phyloP scores from a whole-genome alignment of 1,140 invertebrate species.

The Brachionus koreanus region DNA sequence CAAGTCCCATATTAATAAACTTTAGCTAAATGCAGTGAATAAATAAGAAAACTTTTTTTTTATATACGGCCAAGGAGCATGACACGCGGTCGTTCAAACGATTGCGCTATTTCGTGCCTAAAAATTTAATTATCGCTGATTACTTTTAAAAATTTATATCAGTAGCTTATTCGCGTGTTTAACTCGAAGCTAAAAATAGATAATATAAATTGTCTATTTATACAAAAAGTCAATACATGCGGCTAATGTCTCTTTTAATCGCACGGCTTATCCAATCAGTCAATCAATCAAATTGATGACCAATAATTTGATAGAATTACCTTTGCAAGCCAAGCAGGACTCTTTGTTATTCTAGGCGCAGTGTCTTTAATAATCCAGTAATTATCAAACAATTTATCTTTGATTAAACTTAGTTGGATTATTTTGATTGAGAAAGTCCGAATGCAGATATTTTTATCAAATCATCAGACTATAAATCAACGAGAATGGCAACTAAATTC shows the following conservation, averaged over 20 bases:
- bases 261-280: background rate
- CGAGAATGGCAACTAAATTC: background rate
- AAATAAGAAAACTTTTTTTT: background rate
- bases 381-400: slow-evolving; percentile 43
- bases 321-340: background rate
- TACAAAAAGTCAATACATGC: background rate
- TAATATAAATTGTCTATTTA: slow-evolving; percentile 14
- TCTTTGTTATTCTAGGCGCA: background rate
- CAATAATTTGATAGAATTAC: background rate
- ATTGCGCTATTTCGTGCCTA: background rate
- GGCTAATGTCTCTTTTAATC: background rate
- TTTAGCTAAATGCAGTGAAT: background rate
- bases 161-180: slow-evolving; percentile 5
- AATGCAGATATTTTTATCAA: background rate
- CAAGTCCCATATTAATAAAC: background rate
- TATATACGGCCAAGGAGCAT: background rate
- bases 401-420: slow-evolving; percentile 40
- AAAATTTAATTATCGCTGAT: slow-evolving; percentile 21
- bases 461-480: slow-evolving; percentile 31
- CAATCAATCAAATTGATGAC: background rate
- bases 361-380: slow-evolving; percentile 35
- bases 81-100: background rate
- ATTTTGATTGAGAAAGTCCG: slow-evolving; percentile 23
- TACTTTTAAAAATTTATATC: background rate
- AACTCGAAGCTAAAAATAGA: slow-evolving; percentile 14